These are phyloP conservation scores for Byasa hedistus DNA, from an alignment of 2,888 invertebrate genomes.

Conservation along the genomic window DNA sequence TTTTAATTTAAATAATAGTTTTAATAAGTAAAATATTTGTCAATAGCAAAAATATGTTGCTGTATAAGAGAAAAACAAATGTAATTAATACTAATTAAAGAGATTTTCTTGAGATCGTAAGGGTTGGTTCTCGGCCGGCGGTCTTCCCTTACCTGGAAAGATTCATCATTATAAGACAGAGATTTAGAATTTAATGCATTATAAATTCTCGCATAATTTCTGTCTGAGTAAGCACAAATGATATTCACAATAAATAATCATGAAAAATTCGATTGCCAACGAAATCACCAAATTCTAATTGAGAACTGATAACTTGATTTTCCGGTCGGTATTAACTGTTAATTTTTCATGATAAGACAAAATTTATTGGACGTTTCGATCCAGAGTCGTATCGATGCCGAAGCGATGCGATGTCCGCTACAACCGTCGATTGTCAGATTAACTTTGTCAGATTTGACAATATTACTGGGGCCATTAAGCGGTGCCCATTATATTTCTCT, in stretches of 20 bases:
- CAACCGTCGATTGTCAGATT: constrained; percentile 29
- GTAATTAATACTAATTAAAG: constrained; percentile 70
- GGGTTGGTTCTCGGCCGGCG: constrained; percentile 72
- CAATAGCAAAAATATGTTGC: neutral
- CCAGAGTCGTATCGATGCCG: constrained; percentile 23
- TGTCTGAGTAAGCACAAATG: constrained; percentile 15
- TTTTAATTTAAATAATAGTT: neutral
- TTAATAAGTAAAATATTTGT: neutral
- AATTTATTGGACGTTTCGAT: constrained; percentile 27
- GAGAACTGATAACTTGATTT: constrained; percentile 28
- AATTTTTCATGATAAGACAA: constrained; percentile 25
- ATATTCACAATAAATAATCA: constrained; percentile 21
- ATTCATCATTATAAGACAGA: constrained; percentile 51
- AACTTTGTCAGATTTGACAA: constrained; percentile 31
- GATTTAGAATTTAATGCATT: neutral
- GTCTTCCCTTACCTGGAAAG: constrained; percentile 65
- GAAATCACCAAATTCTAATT: constrained; percentile 16
- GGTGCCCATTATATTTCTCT: constrained; percentile 16
- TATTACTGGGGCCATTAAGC: constrained; percentile 29
- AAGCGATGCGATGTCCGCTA: constrained; percentile 11
- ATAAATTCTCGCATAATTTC: constrained; percentile 1
- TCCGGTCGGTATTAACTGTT: constrained; percentile 29
- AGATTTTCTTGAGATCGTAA: constrained; percentile 68
- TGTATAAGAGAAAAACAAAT: constrained; percentile 49
- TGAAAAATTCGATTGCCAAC: constrained; percentile 9